A percentile compares a stretch with the other conserved stretches of the same genome.
Conservation (phyloP, 2,113 vertebrate species). For the Bettongia penicillata region DNA sequence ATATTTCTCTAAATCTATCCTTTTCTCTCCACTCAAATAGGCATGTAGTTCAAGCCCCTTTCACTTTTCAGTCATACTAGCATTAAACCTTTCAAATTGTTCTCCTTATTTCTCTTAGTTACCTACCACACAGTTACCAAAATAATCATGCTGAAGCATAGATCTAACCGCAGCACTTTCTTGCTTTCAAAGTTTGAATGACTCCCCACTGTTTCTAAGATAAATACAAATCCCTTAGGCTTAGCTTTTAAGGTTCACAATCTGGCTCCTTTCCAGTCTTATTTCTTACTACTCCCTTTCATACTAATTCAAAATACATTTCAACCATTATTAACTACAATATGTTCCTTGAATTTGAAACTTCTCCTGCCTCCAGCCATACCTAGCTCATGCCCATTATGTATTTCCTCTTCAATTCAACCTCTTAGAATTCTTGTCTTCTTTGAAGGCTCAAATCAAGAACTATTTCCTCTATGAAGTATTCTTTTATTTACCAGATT, state of each 20-base stretch:
- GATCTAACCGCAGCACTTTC: neutral
- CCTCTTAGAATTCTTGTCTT: neutral
- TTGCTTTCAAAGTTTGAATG: neutral
- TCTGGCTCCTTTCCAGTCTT: neutral
- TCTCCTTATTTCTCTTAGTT: neutral
- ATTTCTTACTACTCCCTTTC: neutral
- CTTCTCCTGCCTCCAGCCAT: neutral
- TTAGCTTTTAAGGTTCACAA: neutral
- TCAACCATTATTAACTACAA: slow-evolving; percentile 9
- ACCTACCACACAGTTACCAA: neutral
- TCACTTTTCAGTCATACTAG: neutral
- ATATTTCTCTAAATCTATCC: neutral
- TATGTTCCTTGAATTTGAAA: neutral
- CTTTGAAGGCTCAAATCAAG: neutral
- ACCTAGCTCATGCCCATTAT: neutral
- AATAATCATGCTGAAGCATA: neutral
- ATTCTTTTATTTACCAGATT: neutral
- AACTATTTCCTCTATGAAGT: neutral
- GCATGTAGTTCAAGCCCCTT: neutral
- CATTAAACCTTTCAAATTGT: neutral
- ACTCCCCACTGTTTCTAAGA: neutral
- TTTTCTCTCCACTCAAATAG: neutral
- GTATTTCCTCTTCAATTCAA: neutral
- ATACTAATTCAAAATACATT: neutral
- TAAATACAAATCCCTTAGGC: neutral